These are phyloP conservation scores for Stercorarius parasiticus DNA, from an alignment of 2,113 vertebrate species.

Conservation along the genomic window DNA sequence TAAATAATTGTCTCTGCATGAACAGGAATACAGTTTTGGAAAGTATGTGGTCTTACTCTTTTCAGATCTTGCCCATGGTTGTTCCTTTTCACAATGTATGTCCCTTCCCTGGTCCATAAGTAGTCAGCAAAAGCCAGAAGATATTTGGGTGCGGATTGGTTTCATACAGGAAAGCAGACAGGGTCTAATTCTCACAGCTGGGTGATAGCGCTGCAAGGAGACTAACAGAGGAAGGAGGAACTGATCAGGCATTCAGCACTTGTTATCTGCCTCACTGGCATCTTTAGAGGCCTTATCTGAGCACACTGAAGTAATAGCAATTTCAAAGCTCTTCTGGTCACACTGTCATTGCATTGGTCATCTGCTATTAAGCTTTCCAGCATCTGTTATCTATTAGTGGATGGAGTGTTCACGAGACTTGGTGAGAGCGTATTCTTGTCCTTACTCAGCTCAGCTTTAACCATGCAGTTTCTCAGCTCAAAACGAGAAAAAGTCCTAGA, in stretches of 20 bases:
- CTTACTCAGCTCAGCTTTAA: constrained; percentile 15
- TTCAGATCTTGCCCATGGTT: neutral
- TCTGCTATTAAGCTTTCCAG: constrained; percentile 40
- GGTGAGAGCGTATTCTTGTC: neutral
- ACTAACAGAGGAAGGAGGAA: neutral
- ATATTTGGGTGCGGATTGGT: neutral
- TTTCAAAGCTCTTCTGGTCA: constrained; percentile 15
- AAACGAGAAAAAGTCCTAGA: neutral
- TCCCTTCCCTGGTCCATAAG: neutral
- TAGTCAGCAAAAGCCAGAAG: neutral
- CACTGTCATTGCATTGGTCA: constrained; percentile 15
- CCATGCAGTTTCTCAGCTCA: neutral
- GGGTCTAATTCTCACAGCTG: neutral
- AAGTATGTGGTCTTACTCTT: neutral
- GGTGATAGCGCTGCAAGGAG: neutral
- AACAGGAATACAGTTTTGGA: neutral
- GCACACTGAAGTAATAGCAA: constrained; percentile 16
- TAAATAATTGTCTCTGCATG: neutral
- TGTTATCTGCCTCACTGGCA: constrained; percentile 3
- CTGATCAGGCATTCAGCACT: constrained; percentile 26
- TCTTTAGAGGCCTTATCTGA: constrained; percentile 49
- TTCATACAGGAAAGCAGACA: neutral
- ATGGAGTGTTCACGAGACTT: neutral
- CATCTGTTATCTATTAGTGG: constrained; percentile 27
- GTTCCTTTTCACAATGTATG: neutral